Percentiles rank a stretch among this genome's conserved stretches.
These are phyloP conservation scores for Rotaria magnacalcarata DNA, from an alignment of 2,888 invertebrate species.

Conservation along the genomic window DNA sequence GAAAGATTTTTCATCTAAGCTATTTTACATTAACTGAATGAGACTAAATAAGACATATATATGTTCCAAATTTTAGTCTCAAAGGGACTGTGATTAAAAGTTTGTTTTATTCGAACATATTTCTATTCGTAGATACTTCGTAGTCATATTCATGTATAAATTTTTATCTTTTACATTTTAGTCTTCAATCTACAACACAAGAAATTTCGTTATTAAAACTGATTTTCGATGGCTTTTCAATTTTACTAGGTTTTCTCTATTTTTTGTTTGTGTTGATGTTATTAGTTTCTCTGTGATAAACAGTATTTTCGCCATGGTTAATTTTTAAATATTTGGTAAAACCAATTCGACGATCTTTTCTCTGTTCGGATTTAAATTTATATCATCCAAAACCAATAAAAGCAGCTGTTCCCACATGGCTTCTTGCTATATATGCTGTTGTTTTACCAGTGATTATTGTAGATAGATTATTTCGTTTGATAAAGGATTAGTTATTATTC, in stretches of 20 bases:
- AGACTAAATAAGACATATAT: no score
- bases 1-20: no score
- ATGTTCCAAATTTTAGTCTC: no score
- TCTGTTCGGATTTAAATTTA: conserved; percentile 10
- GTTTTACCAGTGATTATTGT: not conserved
- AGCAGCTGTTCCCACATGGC: not conserved
- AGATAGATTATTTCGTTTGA: not conserved
- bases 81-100: no score
- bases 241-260: not conserved
- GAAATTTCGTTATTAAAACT: not conserved
- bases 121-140: no score
- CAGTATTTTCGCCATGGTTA: not conserved
- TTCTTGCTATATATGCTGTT: not conserved
- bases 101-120: no score
- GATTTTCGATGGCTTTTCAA: not conserved
- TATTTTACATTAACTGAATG: no score
- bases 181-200: not conserved
- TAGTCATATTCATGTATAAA: no score
- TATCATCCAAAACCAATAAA: not conserved
- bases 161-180: not conserved
- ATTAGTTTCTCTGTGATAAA: not conserved
- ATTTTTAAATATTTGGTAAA: conserved; percentile 9
- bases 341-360: conserved; percentile 25
- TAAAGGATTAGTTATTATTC: not conserved
- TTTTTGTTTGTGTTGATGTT: no score